A percentile compares a stretch with the other conserved stretches of the same genome.
Evolutionary conservation across 1,140 invertebrate genomes (phyloP).

Genomic region (Monochamus saltuarius): DNA sequence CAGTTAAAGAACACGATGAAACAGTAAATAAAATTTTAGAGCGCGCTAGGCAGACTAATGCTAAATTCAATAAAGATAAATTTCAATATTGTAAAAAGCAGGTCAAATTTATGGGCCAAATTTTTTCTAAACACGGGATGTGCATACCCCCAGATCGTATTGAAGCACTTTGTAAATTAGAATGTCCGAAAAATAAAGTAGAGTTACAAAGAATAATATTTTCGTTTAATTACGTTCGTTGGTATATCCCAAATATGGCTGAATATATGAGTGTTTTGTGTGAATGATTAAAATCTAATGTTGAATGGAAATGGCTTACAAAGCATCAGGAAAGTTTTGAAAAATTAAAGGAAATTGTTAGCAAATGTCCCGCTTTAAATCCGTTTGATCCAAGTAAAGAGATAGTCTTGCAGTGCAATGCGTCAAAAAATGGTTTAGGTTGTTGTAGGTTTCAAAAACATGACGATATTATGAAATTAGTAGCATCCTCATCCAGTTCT

Average conservation of each 20-base stretch:
- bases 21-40: constrained; percentile 7
- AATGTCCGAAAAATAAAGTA: too few species aligned
- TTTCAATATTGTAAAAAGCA: constrained; percentile 6
- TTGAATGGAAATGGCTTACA: too few species aligned
- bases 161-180: neutral
- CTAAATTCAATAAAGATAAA: constrained; percentile 10
- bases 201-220: too few species aligned
- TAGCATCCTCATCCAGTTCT: too few species aligned
- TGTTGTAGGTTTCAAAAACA: neutral
- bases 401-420: constrained; percentile 12
- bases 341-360: too few species aligned
- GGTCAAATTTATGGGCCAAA: constrained; percentile 12
- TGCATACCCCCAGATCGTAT: neutral
- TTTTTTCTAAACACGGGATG: constrained; percentile 2
- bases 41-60: neutral
- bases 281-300: too few species aligned
- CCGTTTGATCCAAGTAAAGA: constrained; percentile 1
- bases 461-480: too few species aligned
- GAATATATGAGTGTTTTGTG: too few species aligned
- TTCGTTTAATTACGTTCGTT: too few species aligned
- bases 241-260: too few species aligned
- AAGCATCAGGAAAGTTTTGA: too few species aligned
- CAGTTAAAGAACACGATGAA: constrained; percentile 10
- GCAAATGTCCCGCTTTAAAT: too few species aligned
- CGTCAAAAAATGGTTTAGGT: constrained; percentile 16